Evolutionary conservation across 2,888 invertebrate species (phyloP), one percentile per base, ranked within the genome.

Genomic region (Sarcophaga rosellei): DNA sequence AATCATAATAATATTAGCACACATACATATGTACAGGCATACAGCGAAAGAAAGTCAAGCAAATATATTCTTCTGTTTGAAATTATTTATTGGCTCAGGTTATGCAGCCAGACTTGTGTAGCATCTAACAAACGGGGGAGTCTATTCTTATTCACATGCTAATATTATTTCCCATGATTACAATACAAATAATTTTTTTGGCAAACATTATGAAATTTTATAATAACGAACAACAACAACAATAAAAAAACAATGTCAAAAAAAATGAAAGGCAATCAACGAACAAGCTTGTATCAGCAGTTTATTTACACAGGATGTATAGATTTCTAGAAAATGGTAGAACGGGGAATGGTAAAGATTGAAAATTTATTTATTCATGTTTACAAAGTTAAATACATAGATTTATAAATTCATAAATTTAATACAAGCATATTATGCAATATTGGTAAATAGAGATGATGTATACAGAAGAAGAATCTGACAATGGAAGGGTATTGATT

Each of bases 161-260:
- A 17, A 15, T 53, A 53, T 53, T 53, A 53, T 53, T 53, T 53
- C 4, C 53, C 81, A 77, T 80, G 45, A 77, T 81, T 81, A 76
- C 53, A 66, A 78, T 78, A 78, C 47, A 61, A 70, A 75, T 80
- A 65, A 61, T 53, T 66, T 87, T 87, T 75, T 85, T 85, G 80
- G 82, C 83, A 88, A 82, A 81, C 76, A 87, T 87, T 87, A 70
- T 65, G 45, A 78, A 87, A 87, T 84, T 80, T 68, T 63, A 79
- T 76, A 72, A 78, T 68, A 63, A 66, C 53, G 17, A 53, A 53
- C 17, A 53, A 53, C 53, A 3, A 17, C 8, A 4, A 15, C 0
- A 47, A 47, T 8, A 47, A 12, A 47, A 47, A 47, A 47, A 47
- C n/a, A 47, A 47, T 47, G 15, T 35, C 35, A 35, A 47, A 12